Evolutionary conservation across 2,888 invertebrate species (phyloP).

Genomic region (Lithophane ornitopus): DNA sequence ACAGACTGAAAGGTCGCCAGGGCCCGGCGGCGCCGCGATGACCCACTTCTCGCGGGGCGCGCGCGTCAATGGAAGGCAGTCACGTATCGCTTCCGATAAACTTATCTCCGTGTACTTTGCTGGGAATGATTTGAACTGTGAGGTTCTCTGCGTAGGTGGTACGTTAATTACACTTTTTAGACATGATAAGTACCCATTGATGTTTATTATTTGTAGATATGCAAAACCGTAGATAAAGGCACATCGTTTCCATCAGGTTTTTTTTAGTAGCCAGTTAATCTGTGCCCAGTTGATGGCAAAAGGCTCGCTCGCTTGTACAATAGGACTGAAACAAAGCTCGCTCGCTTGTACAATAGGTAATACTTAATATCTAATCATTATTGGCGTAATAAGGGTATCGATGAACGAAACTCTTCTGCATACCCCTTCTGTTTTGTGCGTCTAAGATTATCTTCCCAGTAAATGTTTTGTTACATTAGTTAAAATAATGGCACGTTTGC

Average conservation of each 20-base stretch:
- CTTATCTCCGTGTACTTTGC: conserved; percentile 9
- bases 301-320: too few relatives aligned
- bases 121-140: background rate
- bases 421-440: background rate
- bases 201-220: background rate
- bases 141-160: background rate
- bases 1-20: conserved; percentile 44
- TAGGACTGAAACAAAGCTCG: too few relatives aligned
- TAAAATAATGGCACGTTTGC: background rate
- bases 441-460: background rate
- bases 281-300: too few relatives aligned
- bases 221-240: too few relatives aligned
- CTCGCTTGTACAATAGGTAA: too few relatives aligned
- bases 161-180: background rate
- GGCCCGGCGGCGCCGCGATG: conserved; percentile 55
- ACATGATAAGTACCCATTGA: background rate
- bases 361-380: too few relatives aligned
- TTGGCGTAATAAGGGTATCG: background rate
- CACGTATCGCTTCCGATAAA: conserved; percentile 48
- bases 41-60: conserved; percentile 45
- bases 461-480: background rate
- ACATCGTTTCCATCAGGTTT: too few relatives aligned
- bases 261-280: too few relatives aligned
- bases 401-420: background rate
- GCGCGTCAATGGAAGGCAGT: conserved; percentile 8